phyloP scores from a whole-genome alignment of 1,140 invertebrate genomes.

The Sarcophaga bullata region DNA sequence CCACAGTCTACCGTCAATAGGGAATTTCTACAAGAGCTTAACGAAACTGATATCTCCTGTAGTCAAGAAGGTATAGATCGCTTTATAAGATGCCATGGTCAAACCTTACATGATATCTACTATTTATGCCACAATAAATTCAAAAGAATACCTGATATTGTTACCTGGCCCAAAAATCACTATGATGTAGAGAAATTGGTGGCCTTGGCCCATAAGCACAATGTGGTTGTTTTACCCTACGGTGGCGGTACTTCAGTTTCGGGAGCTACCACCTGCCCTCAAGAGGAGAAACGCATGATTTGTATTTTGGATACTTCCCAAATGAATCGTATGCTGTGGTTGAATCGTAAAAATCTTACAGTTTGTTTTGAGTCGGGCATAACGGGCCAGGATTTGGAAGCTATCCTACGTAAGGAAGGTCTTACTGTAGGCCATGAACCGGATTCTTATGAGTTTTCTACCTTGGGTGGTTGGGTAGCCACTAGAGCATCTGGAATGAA shows the following conservation, averaged over 20 bases:
- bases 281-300: conserved; percentile 83
- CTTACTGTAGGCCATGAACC: conserved; percentile 94
- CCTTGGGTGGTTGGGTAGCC: conserved; percentile 98
- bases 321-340: conserved; percentile 95
- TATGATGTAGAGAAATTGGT: conserved; percentile 86
- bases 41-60: conserved; percentile 72
- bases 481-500: conserved; percentile 99
- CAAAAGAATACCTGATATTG: conserved; percentile 89
- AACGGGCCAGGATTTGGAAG: conserved; percentile 92
- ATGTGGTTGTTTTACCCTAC: conserved; percentile 92
- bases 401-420: conserved; percentile 76
- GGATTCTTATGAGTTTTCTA: conserved; percentile 97
- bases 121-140: conserved; percentile 77
- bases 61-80: conserved; percentile 86
- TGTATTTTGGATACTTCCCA: conserved; percentile 93
- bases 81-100: conserved; percentile 91
- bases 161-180: conserved; percentile 91
- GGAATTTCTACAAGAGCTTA: conserved; percentile 73
- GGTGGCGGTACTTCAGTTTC: conserved; percentile 97
- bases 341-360: conserved; percentile 89
- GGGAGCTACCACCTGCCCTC: conserved; percentile 87
- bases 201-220: conserved; percentile 76
- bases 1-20: conserved; percentile 69
- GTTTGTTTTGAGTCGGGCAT: conserved; percentile 90
- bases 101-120: conserved; percentile 92